Percentiles rank a stretch among this genome's conserved stretches.
phyloP scores from a whole-genome alignment of 2,797 vertebrate species.

The Brachymystax lenok region DNA sequence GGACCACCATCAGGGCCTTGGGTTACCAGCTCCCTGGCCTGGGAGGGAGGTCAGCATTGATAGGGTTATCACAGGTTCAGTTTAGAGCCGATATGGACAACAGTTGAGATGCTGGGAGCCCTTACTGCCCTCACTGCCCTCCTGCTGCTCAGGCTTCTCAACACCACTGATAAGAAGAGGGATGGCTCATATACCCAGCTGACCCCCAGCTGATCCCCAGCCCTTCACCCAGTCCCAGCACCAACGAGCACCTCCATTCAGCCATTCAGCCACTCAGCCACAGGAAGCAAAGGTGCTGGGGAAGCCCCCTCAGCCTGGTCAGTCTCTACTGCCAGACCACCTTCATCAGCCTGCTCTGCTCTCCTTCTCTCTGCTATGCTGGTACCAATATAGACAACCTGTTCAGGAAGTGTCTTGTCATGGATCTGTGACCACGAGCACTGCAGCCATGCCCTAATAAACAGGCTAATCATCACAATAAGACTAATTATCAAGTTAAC shows the following conservation, averaged over 20 bases:
- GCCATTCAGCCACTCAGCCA: conserved; percentile 7
- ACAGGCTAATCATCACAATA: neutral
- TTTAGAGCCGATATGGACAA: conserved; percentile 4
- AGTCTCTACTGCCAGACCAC: conserved; percentile 23
- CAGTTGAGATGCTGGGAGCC: conserved; percentile 34
- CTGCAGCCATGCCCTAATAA: neutral
- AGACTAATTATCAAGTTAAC: neutral
- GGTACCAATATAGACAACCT: conserved; percentile 28
- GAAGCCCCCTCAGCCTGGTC: conserved; percentile 42
- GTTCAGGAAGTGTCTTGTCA: conserved; percentile 18
- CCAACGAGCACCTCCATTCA: too few species aligned
- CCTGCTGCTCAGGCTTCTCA: conserved; percentile 60
- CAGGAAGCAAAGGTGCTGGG: conserved; percentile 51
- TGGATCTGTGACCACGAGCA: neutral
- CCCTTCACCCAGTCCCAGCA: conserved; percentile 10
- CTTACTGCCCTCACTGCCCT: conserved; percentile 38
- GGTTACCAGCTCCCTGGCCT: conserved; percentile 50
- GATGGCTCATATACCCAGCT: neutral
- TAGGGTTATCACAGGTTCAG: neutral
- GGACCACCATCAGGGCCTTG: conserved; percentile 51
- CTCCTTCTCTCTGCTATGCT: conserved; percentile 15
- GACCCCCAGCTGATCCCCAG: conserved; percentile 14
- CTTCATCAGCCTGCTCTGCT: conserved; percentile 18
- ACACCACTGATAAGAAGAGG: conserved; percentile 63
- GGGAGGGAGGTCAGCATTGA: neutral